phyloP scores from a whole-genome alignment of 2,888 invertebrate genomes.

The Pedicia rivosa region DNA sequence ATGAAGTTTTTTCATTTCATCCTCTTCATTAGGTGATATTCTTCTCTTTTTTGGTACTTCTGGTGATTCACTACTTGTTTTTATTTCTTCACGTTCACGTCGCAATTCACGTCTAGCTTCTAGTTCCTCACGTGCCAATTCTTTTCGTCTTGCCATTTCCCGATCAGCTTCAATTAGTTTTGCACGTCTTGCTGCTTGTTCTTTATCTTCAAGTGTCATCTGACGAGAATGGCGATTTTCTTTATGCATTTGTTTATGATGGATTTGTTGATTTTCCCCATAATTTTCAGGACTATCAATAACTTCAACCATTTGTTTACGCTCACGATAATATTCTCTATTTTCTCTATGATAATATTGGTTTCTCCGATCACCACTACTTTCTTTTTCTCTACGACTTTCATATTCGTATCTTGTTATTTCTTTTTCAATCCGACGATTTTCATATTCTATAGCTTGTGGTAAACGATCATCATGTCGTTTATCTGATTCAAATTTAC shows the following conservation, averaged over 20 bases:
- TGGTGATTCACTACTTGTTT: conserved; percentile 28
- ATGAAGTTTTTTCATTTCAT: conserved; percentile 12
- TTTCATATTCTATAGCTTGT: conserved; percentile 11
- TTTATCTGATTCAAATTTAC: conserved; percentile 42
- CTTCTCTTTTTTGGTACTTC: conserved; percentile 18
- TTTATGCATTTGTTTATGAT: conserved; percentile 1
- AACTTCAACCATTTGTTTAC: conserved; percentile 31
- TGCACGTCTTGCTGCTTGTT: conserved; percentile 43
- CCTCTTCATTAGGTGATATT: conserved; percentile 17
- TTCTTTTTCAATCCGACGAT: conserved; percentile 5
- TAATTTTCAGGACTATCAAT: conserved; percentile 32
- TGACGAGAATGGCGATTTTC: conserved; percentile 13
- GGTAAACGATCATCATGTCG: conserved; percentile 18
- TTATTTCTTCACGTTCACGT: conserved; percentile 30
- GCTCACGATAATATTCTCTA: conserved; percentile 25
- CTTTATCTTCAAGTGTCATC: conserved; percentile 28
- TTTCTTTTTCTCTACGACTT: conserved; percentile 13
- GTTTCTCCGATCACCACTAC: conserved; percentile 2
- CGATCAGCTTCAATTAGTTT: conserved; percentile 57
- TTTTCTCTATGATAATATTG: conserved; percentile 6
- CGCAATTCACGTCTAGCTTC: conserved; percentile 52
- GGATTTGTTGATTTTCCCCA: conserved; percentile 18
- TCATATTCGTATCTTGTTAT: conserved; percentile 9
- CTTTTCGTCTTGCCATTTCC: conserved; percentile 60
- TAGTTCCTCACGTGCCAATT: conserved; percentile 53